These are phyloP conservation scores for Scaptomyza hsui DNA, from an alignment of 1,140 invertebrate genomes.

Conservation along the genomic window DNA sequence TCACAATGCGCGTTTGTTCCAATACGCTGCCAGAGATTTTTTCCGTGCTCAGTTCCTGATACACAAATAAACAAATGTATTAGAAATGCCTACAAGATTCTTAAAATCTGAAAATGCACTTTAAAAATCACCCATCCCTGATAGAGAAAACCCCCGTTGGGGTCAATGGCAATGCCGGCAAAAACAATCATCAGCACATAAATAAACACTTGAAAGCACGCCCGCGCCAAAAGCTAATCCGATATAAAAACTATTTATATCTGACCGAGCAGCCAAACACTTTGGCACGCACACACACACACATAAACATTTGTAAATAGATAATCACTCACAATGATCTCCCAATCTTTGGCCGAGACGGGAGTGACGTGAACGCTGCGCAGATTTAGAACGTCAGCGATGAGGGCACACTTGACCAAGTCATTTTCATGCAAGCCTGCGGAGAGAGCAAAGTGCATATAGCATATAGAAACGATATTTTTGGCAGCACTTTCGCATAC, in stretches of 20 bases:
- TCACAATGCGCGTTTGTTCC: conserved; percentile 85
- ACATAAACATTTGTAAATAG: neutral
- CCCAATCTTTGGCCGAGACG: conserved; percentile 82
- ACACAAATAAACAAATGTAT: neutral
- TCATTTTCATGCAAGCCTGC: conserved; percentile 80
- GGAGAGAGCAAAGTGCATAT: conserved; percentile 33
- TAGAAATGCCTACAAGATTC: too few species aligned
- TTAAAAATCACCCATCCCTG: conserved; percentile 17
- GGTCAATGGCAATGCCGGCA: conserved; percentile 80
- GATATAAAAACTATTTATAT: conserved; percentile 74
- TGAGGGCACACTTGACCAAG: conserved; percentile 79
- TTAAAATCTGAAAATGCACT: too few species aligned
- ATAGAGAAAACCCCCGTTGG: conserved; percentile 26
- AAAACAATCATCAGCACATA: conserved; percentile 51
- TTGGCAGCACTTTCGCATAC: conserved; percentile 72
- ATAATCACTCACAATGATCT: conserved; percentile 81
- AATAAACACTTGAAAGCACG: conserved; percentile 61
- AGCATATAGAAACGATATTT: conserved; percentile 43
- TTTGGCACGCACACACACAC: neutral
- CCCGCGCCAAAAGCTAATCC: conserved; percentile 75
- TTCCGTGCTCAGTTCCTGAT: conserved; percentile 84
- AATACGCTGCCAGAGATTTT: conserved; percentile 84
- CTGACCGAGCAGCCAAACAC: conserved; percentile 19
- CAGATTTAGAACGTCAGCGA: conserved; percentile 77
- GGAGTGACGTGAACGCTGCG: conserved; percentile 78